These are phyloP conservation scores for Stenurella melanura DNA, from an alignment of 2,888 invertebrate genomes.

Conservation along the genomic window DNA sequence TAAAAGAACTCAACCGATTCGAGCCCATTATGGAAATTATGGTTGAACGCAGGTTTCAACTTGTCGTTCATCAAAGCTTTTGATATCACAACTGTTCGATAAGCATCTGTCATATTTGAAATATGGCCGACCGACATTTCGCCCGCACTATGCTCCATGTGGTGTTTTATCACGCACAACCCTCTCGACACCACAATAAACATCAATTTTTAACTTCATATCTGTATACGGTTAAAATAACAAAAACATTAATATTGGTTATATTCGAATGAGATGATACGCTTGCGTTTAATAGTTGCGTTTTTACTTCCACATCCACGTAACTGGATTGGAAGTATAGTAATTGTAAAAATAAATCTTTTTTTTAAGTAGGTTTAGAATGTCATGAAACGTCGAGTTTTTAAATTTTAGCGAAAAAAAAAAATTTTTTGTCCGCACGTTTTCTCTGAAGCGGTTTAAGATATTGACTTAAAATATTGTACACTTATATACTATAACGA, in stretches of 20 bases:
- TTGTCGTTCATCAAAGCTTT: constrained; percentile 17
- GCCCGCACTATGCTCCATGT: neutral
- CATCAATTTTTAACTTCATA: constrained; percentile 24
- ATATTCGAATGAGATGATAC: neutral
- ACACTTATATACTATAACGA: too few species aligned
- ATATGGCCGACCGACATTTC: constrained; percentile 5
- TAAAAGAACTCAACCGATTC: neutral
- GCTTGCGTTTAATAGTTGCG: neutral
- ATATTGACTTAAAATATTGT: too few species aligned
- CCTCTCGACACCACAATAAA: constrained; percentile 18
- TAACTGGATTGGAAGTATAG: too few species aligned
- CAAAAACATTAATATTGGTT: constrained; percentile 4
- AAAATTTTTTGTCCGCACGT: too few species aligned
- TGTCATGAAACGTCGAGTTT: too few species aligned
- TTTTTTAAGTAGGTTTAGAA: too few species aligned
- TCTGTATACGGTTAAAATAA: neutral
- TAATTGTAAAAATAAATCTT: too few species aligned
- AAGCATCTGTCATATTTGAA: constrained; percentile 24
- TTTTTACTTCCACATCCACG: too few species aligned
- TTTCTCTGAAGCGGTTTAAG: too few species aligned
- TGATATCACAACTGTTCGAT: constrained; percentile 4
- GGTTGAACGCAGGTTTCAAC: neutral
- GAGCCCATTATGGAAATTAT: neutral
- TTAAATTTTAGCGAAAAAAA: too few species aligned
- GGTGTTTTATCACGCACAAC: constrained; percentile 4